Evolutionary conservation across 1,140 invertebrate species (phyloP), one percentile per base, ranked within the genome.

Genomic region (Hirudo medicinalis): DNA sequence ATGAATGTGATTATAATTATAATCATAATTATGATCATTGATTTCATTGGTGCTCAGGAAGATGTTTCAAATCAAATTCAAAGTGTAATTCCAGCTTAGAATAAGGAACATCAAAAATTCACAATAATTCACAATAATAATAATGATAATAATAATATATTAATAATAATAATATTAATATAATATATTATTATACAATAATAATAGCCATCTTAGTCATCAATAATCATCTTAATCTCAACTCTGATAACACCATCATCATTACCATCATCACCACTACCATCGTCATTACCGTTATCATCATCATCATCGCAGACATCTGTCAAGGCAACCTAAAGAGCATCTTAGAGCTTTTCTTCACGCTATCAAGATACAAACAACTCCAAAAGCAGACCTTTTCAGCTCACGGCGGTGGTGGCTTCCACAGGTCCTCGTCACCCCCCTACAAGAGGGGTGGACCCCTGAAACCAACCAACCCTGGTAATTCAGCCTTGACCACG

Each of bases 331-430:
- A 89, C 80, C 82, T 93, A 74, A 92, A 92, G 84, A 88, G 91
- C 36, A 91, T 95, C 69, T 84, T 97, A 27, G 91, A 91, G n/a
- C 84, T 97, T 68, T 93, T 97, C 83, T 97, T 95, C 81, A 91
- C 91, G 75, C 84, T 97, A 69, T 94, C 92, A 54, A 86, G 92
- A 70, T 91, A 78, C 74, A 84, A 92, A 82, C 92, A 95, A 81
- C 89, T 90, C 75, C 87, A 91, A 69, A 95, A 95, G 57, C 57
- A 63, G 19, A 32, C 57, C 0, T 22, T 15, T 4, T 11, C 57
- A 20, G 6, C 57, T n/a, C 11, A 11, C 57, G 1, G 13, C 29
- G 1, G 15, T 15, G 17, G 29, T 15, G 22, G 20, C 57, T 6
- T 9, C 57, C 2, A 25, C 57, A 63, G 19, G 29, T 32, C 29